These are phyloP conservation scores for Grammomys dolichurus DNA, from an alignment of 2,113 vertebrate species.

Conservation along the genomic window DNA sequence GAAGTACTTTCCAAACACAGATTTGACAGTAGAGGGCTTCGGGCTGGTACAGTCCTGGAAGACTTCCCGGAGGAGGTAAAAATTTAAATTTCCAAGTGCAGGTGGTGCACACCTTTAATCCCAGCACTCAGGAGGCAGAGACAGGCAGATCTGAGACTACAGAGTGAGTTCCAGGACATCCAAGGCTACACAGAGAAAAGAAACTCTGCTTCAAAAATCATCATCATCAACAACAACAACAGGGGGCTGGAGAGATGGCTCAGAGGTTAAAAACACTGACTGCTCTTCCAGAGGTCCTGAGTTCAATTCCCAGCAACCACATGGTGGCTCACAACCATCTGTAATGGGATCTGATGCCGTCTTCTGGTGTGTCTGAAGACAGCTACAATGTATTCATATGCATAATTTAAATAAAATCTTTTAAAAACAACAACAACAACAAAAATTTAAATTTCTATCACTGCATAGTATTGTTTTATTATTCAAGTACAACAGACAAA, in stretches of 20 bases:
- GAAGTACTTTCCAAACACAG: not conserved
- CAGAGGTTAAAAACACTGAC: too few species aligned
- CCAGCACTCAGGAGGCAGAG: not conserved
- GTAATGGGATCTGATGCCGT: too few species aligned
- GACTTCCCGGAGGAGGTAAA: constrained; percentile 43
- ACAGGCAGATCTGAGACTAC: not conserved
- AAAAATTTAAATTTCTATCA: not conserved
- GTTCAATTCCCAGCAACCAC: too few species aligned
- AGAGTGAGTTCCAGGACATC: not conserved
- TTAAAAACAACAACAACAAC: not conserved
- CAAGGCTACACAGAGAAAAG: not conserved
- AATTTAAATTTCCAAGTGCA: not conserved
- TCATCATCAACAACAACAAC: too few species aligned
- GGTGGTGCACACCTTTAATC: not conserved
- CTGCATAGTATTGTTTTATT: not conserved
- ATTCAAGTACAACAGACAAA: not conserved
- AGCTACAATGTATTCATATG: too few species aligned
- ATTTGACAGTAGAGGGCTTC: not conserved
- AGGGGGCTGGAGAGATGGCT: too few species aligned
- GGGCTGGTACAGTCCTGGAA: not conserved
- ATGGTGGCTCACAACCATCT: too few species aligned
- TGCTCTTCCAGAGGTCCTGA: too few species aligned
- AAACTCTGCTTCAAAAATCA: not conserved
- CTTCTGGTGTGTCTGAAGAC: too few species aligned
- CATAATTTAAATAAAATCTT: too few species aligned